Conservation (phyloP, 2,797 vertebrate species). For the Astyanax mexicanus region DNA sequence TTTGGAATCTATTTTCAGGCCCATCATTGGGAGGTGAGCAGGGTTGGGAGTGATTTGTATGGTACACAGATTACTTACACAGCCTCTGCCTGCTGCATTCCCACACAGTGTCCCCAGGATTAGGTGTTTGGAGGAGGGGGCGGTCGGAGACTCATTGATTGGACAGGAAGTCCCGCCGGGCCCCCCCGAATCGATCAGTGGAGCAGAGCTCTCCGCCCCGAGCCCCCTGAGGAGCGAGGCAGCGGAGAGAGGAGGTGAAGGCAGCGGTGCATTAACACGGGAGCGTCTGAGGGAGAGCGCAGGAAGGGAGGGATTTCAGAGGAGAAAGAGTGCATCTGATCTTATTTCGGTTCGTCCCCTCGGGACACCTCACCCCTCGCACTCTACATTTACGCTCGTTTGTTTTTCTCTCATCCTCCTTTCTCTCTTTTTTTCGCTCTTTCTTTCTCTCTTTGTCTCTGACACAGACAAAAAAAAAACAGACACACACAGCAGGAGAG, state of each 20-base stretch:
- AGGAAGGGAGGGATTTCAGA: not conserved
- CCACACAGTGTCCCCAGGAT: conserved; percentile 43
- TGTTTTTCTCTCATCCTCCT: conserved; percentile 29
- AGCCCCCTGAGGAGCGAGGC: conserved; percentile 55
- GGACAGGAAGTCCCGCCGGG: conserved; percentile 71
- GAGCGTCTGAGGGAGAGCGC: conserved; percentile 8
- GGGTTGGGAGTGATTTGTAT: conserved; percentile 37
- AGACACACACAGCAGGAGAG: not conserved
- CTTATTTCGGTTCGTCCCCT: conserved; percentile 46
- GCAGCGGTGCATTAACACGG: conserved; percentile 11
- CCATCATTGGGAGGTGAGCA: conserved; percentile 32
- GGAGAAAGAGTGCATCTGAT: conserved; percentile 39
- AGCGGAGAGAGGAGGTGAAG: conserved; percentile 7
- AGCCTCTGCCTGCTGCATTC: conserved; percentile 32
- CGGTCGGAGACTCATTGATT: conserved; percentile 76
- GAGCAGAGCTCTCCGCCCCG: conserved; percentile 57
- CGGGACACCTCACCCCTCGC: conserved; percentile 24
- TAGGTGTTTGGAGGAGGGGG: conserved; percentile 15
- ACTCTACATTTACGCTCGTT: conserved; percentile 40
- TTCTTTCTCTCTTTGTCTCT: not conserved
- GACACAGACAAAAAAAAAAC: not conserved
- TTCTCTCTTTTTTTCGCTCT: not conserved
- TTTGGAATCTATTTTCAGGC: conserved; percentile 37
- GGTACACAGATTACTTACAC: conserved; percentile 45
- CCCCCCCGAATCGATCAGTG: conserved; percentile 75